These are phyloP conservation scores for Pheosia gnoma DNA, from an alignment of 2,888 invertebrate species.

Conservation along the genomic window DNA sequence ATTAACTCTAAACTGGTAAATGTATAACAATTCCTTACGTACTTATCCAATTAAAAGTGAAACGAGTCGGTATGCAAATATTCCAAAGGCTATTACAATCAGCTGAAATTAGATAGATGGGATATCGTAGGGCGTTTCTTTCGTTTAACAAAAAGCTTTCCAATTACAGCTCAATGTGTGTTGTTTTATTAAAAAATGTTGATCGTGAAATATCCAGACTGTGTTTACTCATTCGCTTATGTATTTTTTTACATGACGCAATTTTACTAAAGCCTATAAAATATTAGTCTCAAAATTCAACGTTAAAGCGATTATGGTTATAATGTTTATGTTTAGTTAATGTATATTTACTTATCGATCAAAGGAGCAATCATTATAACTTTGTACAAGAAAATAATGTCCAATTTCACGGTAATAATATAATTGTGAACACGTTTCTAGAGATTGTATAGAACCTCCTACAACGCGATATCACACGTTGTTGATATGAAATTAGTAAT, in stretches of 20 bases:
- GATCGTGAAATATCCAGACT: neutral
- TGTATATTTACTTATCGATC: neutral
- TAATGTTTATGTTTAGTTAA: too few relatives aligned
- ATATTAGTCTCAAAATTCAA: too few relatives aligned
- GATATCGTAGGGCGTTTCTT: neutral
- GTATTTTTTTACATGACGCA: neutral
- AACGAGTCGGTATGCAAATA: neutral
- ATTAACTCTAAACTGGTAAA: too few relatives aligned
- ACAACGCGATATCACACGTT: neutral
- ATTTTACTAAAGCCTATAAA: too few relatives aligned
- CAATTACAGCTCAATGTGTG: neutral
- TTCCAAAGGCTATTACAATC: neutral
- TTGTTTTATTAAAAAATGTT: slow-evolving; percentile 5
- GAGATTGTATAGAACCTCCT: neutral
- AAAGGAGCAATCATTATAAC: neutral
- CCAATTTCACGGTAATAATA: slow-evolving; percentile 4
- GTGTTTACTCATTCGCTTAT: slow-evolving; percentile 1
- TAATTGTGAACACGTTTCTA: neutral
- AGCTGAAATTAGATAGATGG: neutral
- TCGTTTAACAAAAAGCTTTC: neutral
- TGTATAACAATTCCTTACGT: neutral
- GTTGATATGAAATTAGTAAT: neutral
- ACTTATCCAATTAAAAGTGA: neutral
- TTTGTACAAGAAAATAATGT: neutral
- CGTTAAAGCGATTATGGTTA: too few relatives aligned